Base-by-base conservation (phyloP, 2,888 invertebrate species). In the Dynastes tityus region DNA sequence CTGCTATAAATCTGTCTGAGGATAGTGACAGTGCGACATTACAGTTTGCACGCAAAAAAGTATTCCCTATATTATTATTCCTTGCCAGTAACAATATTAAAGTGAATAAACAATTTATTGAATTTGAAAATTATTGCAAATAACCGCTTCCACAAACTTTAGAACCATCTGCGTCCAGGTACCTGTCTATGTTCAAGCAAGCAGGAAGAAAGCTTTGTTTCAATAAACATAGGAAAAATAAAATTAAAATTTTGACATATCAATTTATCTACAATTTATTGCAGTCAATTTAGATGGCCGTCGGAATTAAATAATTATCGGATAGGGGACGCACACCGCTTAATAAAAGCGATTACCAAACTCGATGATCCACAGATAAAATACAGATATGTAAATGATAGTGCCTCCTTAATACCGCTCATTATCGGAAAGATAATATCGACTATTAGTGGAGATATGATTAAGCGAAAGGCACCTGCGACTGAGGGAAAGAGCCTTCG, bases 351-450 rank as follows among this genome's bases (percentile, higher is more conserved):
- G 80, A 82, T 82, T 80, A 81, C 78, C 73, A 61, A 58, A 74
- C 63, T 74, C 78, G 70, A 78, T 79, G 80, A 74, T 49, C 61
- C 77, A 55, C 64, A 78, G 80, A 81, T 80, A 81, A 79, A 74
- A 58, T 71, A 79, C 63, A 32, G 76, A 80, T 81, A 81, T 81
- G 81, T 81, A 80, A 80, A 80, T 79, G 82, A 82, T 82, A 76
- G 79, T 79, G 63, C 45, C 79, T 75, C 71, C 79, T 81, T 80
- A 81, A 82, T 82, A 81, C 78, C 73, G 68, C 80, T 79, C 80
- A 81, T 82, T 82, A 82, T 82, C 79, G 73, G 73, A 78, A 61
- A 80, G 81, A 80, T 82, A 81, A 80, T 77, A 80, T 81, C 80
- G 49, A 65, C 45, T 77, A 79, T 79, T 79, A 79, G 76, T 78